These are phyloP conservation scores for Pseudopipra pipra DNA, from an alignment of 2,113 vertebrate species.

Conservation along the genomic window DNA sequence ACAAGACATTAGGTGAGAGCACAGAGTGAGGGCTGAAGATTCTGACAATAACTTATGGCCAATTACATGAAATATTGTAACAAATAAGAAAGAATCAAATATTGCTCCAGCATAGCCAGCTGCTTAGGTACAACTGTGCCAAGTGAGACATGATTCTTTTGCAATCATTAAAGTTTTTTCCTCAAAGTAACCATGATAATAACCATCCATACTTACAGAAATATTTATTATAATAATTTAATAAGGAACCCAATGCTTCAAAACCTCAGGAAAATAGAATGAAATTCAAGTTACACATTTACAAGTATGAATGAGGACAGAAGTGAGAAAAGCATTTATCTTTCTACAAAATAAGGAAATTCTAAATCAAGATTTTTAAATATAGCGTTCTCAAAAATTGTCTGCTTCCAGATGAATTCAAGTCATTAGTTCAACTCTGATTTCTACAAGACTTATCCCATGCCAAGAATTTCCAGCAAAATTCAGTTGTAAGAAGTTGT, in stretches of 20 bases:
- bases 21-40: neutral
- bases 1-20: neutral
- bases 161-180: neutral
- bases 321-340: neutral
- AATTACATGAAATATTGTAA: neutral
- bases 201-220: neutral
- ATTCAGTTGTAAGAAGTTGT: neutral
- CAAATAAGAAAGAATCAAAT: neutral
- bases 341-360: neutral
- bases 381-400: neutral
- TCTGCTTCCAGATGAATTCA: neutral
- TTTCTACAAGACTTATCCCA: neutral
- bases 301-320: neutral
- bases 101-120: neutral
- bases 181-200: neutral
- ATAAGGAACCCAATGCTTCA: neutral
- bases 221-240: neutral
- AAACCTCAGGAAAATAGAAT: neutral
- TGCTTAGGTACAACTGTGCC: neutral
- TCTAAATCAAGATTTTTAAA: neutral
- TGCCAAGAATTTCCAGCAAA: neutral
- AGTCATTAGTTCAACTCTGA: neutral
- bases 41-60: neutral
- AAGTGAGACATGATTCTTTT: neutral
- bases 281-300: neutral